Percentiles rank a stretch among this genome's conserved stretches.
Conservation (phyloP, 2,113 vertebrate genomes). For the Passer montanus region DNA sequence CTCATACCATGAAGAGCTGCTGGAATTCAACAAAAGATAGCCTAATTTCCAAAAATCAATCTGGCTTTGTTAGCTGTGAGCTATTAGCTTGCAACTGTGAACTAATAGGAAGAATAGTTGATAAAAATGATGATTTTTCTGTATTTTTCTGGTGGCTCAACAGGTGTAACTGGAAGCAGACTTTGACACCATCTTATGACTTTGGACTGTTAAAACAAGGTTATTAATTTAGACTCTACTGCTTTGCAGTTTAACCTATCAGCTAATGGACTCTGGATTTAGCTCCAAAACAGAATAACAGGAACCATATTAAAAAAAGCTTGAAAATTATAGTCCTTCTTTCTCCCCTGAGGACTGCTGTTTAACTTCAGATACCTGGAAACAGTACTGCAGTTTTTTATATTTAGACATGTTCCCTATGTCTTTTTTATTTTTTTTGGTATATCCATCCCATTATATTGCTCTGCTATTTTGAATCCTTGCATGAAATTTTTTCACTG, state of each 20-base stretch:
- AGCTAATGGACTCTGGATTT: not conserved
- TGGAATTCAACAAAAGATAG: not conserved
- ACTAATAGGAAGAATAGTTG: not conserved
- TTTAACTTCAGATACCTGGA: not conserved
- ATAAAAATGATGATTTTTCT: not conserved
- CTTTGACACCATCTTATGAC: not conserved
- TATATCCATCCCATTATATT: not conserved
- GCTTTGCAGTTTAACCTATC: not conserved
- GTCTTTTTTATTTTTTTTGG: too few relatives aligned
- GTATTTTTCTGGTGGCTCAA: not conserved
- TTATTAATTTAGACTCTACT: not conserved
- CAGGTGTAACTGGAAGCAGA: not conserved
- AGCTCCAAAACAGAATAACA: not conserved
- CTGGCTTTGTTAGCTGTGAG: not conserved
- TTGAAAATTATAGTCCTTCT: not conserved
- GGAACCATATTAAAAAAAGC: not conserved
- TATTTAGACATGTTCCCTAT: not conserved
- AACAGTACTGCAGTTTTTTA: not conserved
- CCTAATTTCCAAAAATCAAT: not conserved
- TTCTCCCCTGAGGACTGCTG: not conserved
- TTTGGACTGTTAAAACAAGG: not conserved
- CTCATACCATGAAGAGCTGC: not conserved
- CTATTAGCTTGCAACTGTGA: not conserved
- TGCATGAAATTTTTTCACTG: not conserved
- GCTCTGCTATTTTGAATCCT: not conserved